Conservation (phyloP, 2,113 vertebrate genomes). For the Amphiprion ocellaris region DNA sequence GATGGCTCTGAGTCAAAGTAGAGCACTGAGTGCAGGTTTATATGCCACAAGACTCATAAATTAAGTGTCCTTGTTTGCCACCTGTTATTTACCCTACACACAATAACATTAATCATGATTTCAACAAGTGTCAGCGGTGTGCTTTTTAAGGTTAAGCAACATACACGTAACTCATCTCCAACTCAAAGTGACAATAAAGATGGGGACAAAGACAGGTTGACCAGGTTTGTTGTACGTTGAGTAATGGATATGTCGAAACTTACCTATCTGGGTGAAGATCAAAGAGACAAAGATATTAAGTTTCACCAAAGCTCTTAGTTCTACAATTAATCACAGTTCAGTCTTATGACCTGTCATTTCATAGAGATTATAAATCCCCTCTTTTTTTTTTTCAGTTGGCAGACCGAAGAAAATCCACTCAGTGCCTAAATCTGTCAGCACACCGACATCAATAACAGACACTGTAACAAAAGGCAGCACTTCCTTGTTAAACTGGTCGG, state of each 20-base stretch:
- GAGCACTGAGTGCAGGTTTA: neutral
- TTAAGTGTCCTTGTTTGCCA: slow-evolving; percentile 35
- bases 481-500: slow-evolving; percentile 89
- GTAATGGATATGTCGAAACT: slow-evolving; percentile 62
- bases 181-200: slow-evolving; percentile 28
- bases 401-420: slow-evolving; percentile 86
- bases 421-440: slow-evolving; percentile 78
- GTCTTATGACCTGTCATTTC: slow-evolving; percentile 37
- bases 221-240: slow-evolving; percentile 60
- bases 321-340: slow-evolving; percentile 53
- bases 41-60: slow-evolving; percentile 23
- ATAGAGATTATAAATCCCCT: slow-evolving; percentile 47
- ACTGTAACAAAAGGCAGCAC: slow-evolving; percentile 81
- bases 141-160: slow-evolving; percentile 41
- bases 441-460: slow-evolving; percentile 55
- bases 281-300: slow-evolving; percentile 55
- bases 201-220: slow-evolving; percentile 58
- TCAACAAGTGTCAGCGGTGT: slow-evolving; percentile 25
- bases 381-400: slow-evolving; percentile 73
- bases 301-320: slow-evolving; percentile 56
- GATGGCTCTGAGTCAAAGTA: slow-evolving; percentile 21
- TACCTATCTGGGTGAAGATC: slow-evolving; percentile 58
- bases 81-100: slow-evolving; percentile 16
- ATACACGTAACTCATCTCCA: slow-evolving; percentile 49
- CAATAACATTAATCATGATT: slow-evolving; percentile 54